Base-by-base conservation (phyloP, 2,888 invertebrate species). In the Hypomecis atomaria region DNA sequence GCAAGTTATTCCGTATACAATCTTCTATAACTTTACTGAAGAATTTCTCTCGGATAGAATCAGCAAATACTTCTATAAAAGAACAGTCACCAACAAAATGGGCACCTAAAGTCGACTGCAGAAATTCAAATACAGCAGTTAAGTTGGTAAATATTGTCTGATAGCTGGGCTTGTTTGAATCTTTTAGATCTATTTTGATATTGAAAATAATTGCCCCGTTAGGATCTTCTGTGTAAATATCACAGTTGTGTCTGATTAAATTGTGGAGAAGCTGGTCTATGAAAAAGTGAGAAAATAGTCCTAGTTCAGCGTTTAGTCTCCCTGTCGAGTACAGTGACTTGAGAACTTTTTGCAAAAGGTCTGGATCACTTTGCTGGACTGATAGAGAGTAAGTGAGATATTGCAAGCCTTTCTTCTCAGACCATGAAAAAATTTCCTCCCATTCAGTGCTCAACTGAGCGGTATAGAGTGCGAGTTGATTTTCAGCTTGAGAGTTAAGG, bases 361-460 rank as follows among this genome's bases (percentile, higher is more conserved):
- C 65, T 0, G 86, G 85, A 67, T 93, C 93, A 75, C 87, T 89
- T 70, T 91, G 91, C 66, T 90, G 87, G 0, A 92, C 85, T 1
- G 88, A 86, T 42, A 92, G 62, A 0, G 90, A 89, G 64, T 89
- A 92, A 0, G 85, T 87, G 1, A 88, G 75, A 59, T 78, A 84
- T 66, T 83, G 78, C 0, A 89, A 72, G n/a, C 88, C 84, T 73
- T 82, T 86, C 59, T 82, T 84, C 67, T 90, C 88, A 0, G 85
- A 82, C 92, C 92, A 92, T 40, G 81, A 81, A 61, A 92, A 92
- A 13, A 92, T 84, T 40, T 89, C 87, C 61, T 92, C 90, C 92
- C 91, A 92, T 76, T 92, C 91, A 34, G 84, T 73, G 66, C 90
- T 90, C n/a, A 92, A 69, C 49, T 90, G 86, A 1, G 92, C 90